Evolutionary conservation across 2,113 vertebrate genomes (phyloP), one percentile per base, ranked within the genome.

Genomic region (Boulengeromyrus knoepffleri): DNA sequence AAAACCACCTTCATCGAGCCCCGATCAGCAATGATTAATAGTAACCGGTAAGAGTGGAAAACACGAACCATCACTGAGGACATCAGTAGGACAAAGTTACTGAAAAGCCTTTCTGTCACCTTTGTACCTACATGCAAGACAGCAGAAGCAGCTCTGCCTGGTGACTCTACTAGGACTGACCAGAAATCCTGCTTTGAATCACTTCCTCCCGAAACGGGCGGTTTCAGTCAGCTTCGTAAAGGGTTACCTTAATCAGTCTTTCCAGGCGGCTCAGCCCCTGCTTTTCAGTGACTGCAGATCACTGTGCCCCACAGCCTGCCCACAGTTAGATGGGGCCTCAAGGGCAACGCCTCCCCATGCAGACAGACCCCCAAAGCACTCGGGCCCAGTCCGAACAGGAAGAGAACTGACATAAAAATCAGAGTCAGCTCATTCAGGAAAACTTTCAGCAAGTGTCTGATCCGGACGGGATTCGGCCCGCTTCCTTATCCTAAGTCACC

Each of bases 361-460:
- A 39, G 36, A 42, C 13, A 42, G 31, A 80, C 36, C 17, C 36
- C 74, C 36, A 19, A 42, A 80, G 6, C 74, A 17, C 74, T 85
- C 7, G 6, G 2, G 8, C 45, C 45, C 45, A 12, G 19, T 45
- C 83, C 15, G 1, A 19, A 39, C 42, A 3, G 42, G 13, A 47
- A 46, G 36, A 46, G 3, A 19, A 45, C 19, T 0, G 3, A 45
- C 36, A 21, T 7, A 24, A 84, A n/a, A 45, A 42, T 46, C 50
- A 52, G 94, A 92, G 74, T 83, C 24, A 42, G 88, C 88, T 46
- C 56, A 89, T 92, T 91, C 92, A 91, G 95, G 92, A 95, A 95
- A 92, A 89, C 92, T 89, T 83, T 93, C 12, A 93, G 93, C 93
- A 95, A 94, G 92, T 88, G 91, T 93, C 90, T 83, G 90, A 91